A percentile compares a stretch with the other conserved stretches of the same genome.
These are phyloP conservation scores for Cyanocitta stelleri DNA, from an alignment of 2,113 vertebrate genomes.

Conservation along the genomic window DNA sequence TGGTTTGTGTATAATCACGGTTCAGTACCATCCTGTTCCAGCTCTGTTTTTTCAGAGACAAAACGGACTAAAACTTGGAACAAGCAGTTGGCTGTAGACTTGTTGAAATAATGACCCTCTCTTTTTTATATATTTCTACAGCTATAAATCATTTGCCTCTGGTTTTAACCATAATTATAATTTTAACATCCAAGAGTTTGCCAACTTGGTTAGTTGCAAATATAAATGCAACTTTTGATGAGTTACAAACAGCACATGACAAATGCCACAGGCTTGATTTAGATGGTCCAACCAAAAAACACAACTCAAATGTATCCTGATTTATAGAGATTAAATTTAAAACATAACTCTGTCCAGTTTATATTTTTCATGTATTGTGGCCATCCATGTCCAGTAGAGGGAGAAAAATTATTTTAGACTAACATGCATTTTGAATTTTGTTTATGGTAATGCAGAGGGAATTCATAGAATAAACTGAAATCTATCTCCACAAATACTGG, in stretches of 20 bases:
- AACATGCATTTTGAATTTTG: not conserved
- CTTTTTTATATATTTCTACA: not conserved
- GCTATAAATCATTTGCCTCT: not conserved
- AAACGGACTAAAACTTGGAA: not conserved
- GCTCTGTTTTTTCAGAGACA: not conserved
- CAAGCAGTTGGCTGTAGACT: not conserved
- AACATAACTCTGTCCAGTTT: not conserved
- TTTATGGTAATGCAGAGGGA: not conserved
- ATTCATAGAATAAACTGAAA: not conserved
- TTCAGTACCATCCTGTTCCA: not conserved
- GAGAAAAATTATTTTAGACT: not conserved
- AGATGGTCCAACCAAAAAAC: not conserved
- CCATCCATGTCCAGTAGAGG: not conserved
- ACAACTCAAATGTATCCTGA: not conserved
- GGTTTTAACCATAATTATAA: not conserved
- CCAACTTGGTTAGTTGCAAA: not conserved
- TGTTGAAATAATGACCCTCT: not conserved
- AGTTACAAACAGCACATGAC: not conserved
- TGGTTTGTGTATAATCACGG: not conserved
- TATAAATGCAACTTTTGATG: not conserved
- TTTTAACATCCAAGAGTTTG: not conserved
- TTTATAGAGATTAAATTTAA: not conserved
- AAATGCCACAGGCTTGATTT: not conserved
- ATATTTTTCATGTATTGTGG: not conserved
- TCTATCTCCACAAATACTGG: not conserved